A percentile compares a stretch with the other conserved stretches of the same genome.
These are phyloP conservation scores for Ageneiosus marmoratus DNA, from an alignment of 2,113 vertebrate genomes.

Conservation along the genomic window DNA sequence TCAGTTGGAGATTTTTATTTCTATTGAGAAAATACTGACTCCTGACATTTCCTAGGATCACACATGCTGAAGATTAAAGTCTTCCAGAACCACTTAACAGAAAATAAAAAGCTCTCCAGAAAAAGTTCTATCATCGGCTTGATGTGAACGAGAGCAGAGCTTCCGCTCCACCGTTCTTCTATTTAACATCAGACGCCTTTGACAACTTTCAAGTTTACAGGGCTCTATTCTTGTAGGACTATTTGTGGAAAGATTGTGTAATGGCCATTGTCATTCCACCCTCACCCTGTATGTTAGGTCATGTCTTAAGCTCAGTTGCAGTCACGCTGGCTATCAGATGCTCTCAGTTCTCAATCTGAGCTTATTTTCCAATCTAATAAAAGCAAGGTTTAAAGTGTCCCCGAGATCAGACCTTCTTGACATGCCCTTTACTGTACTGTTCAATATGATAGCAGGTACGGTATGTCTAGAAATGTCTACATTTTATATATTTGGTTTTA, in stretches of 20 bases:
- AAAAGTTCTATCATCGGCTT: background rate
- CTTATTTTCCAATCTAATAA: background rate
- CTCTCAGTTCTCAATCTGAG: background rate
- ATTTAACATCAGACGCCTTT: slow-evolving; percentile 3
- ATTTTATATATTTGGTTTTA: too few species aligned
- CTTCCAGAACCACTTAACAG: background rate
- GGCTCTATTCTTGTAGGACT: slow-evolving; percentile 37
- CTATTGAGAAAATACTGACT: background rate
- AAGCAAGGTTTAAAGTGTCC: background rate
- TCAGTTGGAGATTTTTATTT: background rate
- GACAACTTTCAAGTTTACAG: slow-evolving; percentile 19
- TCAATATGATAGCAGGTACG: too few species aligned
- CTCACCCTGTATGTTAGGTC: slow-evolving; percentile 14
- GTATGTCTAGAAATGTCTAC: too few species aligned
- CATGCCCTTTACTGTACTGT: too few species aligned
- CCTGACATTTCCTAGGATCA: background rate
- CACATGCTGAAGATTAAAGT: background rate
- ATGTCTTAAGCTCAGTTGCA: slow-evolving; percentile 11
- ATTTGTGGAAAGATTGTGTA: slow-evolving; percentile 42
- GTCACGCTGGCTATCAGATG: slow-evolving; percentile 4
- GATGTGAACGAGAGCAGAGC: background rate
- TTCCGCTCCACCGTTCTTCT: background rate
- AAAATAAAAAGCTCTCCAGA: background rate
- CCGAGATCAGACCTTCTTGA: too few species aligned
- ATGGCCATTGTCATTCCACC: slow-evolving; percentile 28